Evolutionary conservation across 37 sponge, comb jelly and placozoan genomes (phyloP).

Genomic region (Cliona cf. orientalis): DNA sequence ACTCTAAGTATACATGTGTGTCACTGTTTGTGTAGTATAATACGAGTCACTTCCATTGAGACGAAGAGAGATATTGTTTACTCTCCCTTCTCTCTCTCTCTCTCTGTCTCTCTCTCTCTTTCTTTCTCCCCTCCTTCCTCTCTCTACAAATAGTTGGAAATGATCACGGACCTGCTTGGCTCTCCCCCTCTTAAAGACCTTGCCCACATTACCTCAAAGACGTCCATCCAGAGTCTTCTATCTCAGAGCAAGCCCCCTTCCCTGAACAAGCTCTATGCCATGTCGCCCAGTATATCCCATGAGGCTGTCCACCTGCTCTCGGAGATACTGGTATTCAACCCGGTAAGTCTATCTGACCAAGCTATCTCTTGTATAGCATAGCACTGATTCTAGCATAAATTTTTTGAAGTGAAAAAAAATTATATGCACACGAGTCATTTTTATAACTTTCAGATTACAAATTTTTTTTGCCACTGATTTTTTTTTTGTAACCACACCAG

Average conservation of each 20-base stretch:
- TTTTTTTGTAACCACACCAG: no score
- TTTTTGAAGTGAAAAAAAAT: no score
- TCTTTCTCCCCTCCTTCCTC: not conserved
- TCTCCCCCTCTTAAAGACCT: slow-evolving; percentile 67
- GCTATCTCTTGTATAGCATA: no score
- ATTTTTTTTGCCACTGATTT: no score
- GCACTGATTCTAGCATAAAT: no score
- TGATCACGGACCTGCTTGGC: slow-evolving; percentile 87
- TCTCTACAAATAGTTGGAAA: slow-evolving; percentile 61
- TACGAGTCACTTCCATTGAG: not conserved
- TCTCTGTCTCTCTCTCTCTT: not conserved
- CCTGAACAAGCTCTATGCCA: slow-evolving; percentile 57
- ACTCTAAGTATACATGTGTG: not conserved
- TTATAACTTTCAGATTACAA: no score
- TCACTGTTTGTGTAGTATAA: not conserved
- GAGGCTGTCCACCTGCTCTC: slow-evolving; percentile 85
- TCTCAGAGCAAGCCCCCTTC: slow-evolving; percentile 44
- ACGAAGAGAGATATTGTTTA: not conserved
- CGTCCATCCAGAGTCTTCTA: slow-evolving; percentile 54
- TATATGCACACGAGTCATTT: no score
- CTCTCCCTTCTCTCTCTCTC: not conserved
- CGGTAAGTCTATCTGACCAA: no score
- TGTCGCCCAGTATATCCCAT: slow-evolving; percentile 65
- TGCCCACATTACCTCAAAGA: slow-evolving; percentile 47
- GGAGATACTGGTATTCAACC: slow-evolving; percentile 84